Base-by-base conservation (phyloP, 2,113 vertebrate genomes). In the Erythrolamprus reginae region DNA sequence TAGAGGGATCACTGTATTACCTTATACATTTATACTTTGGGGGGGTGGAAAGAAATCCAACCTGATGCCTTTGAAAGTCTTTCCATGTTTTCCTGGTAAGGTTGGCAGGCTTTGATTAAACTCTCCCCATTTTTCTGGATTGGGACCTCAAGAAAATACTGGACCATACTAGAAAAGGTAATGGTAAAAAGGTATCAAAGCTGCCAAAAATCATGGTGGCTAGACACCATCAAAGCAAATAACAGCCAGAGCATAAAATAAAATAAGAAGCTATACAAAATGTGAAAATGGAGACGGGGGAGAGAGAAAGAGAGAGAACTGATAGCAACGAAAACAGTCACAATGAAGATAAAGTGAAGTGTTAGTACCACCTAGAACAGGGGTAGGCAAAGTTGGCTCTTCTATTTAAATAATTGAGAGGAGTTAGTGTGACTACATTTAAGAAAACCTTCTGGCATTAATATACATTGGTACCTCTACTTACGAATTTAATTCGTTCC, bases 281-380 rank as follows among this genome's bases (percentile, higher is more conserved):
- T 6, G n/a, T 9, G 56, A 65, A 26, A 26, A 56, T 56, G 55
- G 58, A 13, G 10, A 26, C 23, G 55, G 8, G 23, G 2, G 55
- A 45, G 45, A 45, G 45, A 45, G 45, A 45, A 5, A 45, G 45
- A 45, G 45, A 45, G 45, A 45, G 45, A 45, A 58, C 26, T 58
- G 24, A 58, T 4, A 58, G 56, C 56, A 58, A 3, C 24, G 24
- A 58, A 9, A 58, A 24, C 56, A 58, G 24, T 56, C 0, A 0
- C 83, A 10, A 23, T 26, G 19, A 55, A 1, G 10, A 19, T 23
- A 19, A 58, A 3, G 3, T 58, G 56, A 58, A 28, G 56, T 58
- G 56, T 58, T 58, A 58, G 56, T 10, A 58, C 56, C 9, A 10
- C 56, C 3, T 53, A 52, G 51, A 52, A n/a, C n/a, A n/a, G n/a